Percentiles rank a stretch among this genome's conserved stretches.
Conservation (phyloP, 2,888 invertebrate genomes). For the Anthrax anthrax region DNA sequence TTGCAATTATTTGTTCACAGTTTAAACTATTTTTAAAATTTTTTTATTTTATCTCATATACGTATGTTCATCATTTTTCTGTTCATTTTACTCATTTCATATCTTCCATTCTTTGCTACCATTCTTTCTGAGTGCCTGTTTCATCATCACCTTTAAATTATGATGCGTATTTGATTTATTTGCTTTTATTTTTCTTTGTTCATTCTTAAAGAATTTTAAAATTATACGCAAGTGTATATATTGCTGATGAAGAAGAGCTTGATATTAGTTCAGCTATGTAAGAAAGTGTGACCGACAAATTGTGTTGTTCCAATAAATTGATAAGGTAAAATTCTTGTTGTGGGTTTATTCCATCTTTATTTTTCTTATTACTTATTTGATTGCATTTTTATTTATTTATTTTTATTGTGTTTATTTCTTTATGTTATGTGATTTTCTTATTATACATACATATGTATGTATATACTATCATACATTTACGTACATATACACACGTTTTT, state of each 20-base stretch:
- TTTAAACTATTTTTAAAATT: too few relatives aligned
- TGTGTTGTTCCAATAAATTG: slow-evolving; percentile 5
- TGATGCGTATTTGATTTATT: neutral
- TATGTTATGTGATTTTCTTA: neutral
- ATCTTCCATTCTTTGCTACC: neutral
- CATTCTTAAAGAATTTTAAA: too few relatives aligned
- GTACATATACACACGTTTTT: too few relatives aligned
- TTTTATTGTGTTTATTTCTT: neutral
- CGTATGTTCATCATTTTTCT: neutral
- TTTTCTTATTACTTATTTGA: neutral
- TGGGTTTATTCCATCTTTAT: neutral
- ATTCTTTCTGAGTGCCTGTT: neutral
- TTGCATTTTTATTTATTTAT: neutral
- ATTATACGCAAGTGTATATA: too few relatives aligned
- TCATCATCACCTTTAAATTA: neutral
- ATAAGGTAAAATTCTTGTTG: slow-evolving; percentile 3
- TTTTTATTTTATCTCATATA: too few relatives aligned
- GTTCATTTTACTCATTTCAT: too few relatives aligned
- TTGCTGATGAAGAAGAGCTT: too few relatives aligned
- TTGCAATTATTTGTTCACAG: too few relatives aligned
- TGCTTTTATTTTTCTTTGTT: neutral
- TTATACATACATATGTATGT: too few relatives aligned
- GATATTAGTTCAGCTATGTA: neutral
- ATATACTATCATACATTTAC: too few relatives aligned
- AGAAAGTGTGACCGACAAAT: slow-evolving; percentile 2